Evolutionary conservation across 2,797 vertebrate genomes (phyloP).

Genomic region (Allobates femoralis): DNA sequence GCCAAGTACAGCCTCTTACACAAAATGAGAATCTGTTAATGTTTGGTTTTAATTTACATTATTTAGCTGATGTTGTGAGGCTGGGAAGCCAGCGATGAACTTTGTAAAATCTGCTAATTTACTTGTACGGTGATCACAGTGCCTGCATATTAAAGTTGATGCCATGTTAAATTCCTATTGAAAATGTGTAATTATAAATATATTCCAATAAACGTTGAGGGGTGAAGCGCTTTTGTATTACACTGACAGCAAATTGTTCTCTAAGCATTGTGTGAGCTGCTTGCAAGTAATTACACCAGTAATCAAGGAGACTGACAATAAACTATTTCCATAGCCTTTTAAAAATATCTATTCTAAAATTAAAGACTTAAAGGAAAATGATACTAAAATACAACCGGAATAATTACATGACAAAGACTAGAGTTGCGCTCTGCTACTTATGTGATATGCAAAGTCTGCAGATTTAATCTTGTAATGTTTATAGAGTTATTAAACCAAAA

Average conservation of each 20-base stretch:
- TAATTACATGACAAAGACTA: background rate
- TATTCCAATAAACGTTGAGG: background rate
- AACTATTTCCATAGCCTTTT: background rate
- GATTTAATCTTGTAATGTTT: constrained; percentile 29
- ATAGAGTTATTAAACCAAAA: constrained; percentile 17
- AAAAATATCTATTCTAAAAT: constrained; percentile 19
- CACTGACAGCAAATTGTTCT: background rate
- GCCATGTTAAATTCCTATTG: constrained; percentile 12
- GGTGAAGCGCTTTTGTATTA: background rate
- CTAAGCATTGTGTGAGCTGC: constrained; percentile 2
- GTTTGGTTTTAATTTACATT: constrained; percentile 45
- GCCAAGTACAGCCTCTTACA: constrained; percentile 43
- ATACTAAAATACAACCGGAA: background rate
- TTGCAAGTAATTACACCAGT: constrained; percentile 12
- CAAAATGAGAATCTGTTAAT: constrained; percentile 45
- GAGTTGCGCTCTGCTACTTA: background rate
- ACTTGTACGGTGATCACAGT: background rate
- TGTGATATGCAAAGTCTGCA: constrained; percentile 4
- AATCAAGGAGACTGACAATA: background rate
- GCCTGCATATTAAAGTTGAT: constrained; percentile 12
- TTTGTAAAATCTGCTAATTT: constrained; percentile 34
- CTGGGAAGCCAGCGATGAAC: background rate
- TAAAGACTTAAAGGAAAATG: background rate
- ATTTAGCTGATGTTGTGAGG: constrained; percentile 36
- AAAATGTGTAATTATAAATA: constrained; percentile 22